These are phyloP conservation scores for Eurosta solidaginis DNA, from an alignment of 1,140 invertebrate genomes.

Conservation along the genomic window DNA sequence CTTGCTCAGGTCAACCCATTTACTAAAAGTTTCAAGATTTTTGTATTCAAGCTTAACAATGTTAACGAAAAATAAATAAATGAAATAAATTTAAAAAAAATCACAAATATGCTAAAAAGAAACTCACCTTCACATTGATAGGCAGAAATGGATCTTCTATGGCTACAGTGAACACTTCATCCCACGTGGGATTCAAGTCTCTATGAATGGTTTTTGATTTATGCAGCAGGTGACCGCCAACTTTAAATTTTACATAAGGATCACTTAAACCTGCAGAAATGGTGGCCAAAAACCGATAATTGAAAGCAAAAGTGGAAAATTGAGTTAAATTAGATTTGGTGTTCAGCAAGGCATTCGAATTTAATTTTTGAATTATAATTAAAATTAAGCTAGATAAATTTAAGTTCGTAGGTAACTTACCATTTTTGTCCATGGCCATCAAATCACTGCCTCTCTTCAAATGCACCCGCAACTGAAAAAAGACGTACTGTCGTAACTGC, in stretches of 20 bases:
- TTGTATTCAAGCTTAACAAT: no score
- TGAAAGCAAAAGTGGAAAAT: neutral
- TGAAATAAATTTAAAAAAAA: no score
- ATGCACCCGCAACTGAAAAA: conserved; percentile 88
- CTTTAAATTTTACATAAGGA: conserved; percentile 98
- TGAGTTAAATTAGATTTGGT: neutral
- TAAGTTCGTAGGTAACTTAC: conserved; percentile 62
- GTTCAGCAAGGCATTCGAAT: neutral
- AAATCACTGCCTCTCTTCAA: conserved; percentile 86
- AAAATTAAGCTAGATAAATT: neutral
- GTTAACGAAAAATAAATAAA: no score
- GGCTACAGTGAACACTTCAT: conserved; percentile 93
- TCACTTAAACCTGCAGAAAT: conserved; percentile 83
- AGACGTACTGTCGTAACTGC: conserved; percentile 79
- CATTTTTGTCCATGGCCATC: conserved; percentile 92
- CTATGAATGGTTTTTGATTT: conserved; percentile 91
- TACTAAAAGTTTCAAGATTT: no score
- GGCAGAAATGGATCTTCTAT: conserved; percentile 92
- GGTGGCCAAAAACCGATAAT: neutral
- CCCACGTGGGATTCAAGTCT: conserved; percentile 92
- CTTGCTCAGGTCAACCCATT: no score
- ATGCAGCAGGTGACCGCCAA: conserved; percentile 84
- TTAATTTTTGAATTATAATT: neutral
- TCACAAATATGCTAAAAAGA: no score
- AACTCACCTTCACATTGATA: conserved; percentile 80